These are phyloP conservation scores for Sanderia malayensis DNA, from an alignment of 30 jellyfish, hydroid and myxozoan species.

Conservation along the genomic window DNA sequence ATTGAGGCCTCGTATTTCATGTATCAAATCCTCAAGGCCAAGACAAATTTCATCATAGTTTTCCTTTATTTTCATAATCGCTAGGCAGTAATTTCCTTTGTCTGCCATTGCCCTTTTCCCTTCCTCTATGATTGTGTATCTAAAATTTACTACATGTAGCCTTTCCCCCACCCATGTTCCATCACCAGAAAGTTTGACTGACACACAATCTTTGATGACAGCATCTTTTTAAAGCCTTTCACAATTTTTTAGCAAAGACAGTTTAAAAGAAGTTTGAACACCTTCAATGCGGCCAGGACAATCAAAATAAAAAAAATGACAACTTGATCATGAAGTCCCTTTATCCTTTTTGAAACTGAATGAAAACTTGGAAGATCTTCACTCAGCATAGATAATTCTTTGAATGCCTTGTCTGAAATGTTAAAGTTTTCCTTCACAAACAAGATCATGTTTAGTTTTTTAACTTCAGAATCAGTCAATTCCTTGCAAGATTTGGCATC, in stretches of 20 bases:
- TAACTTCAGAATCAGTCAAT: no score
- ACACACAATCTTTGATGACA: conserved; percentile 8
- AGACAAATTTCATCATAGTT: conserved; percentile 7
- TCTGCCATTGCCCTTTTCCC: conserved; percentile 13
- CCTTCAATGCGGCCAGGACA: conserved; percentile 13
- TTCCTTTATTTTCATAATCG: conserved; percentile 15
- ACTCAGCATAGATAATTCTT: conserved; percentile 3
- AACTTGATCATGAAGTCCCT: conserved; percentile 1
- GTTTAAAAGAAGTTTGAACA: conserved; percentile 8
- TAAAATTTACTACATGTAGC: conserved; percentile 12
- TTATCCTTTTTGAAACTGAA: neutral
- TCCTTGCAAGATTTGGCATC: no score
- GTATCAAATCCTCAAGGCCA: conserved; percentile 13
- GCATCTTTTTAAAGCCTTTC: conserved; percentile 4
- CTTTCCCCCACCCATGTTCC: conserved; percentile 29
- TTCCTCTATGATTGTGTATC: conserved; percentile 13
- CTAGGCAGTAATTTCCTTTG: conserved; percentile 28
- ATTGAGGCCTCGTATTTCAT: conserved; percentile 10
- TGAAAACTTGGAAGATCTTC: conserved; percentile 18
- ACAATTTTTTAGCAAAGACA: neutral
- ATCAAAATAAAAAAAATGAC: neutral
- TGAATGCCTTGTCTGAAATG: conserved; percentile 12
- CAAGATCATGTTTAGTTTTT: no score
- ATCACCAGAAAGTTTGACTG: conserved; percentile 16
- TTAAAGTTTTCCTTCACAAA: conserved; percentile 6